These are phyloP conservation scores for Apolygus lucorum DNA, from an alignment of 1,140 invertebrate genomes.

Conservation along the genomic window DNA sequence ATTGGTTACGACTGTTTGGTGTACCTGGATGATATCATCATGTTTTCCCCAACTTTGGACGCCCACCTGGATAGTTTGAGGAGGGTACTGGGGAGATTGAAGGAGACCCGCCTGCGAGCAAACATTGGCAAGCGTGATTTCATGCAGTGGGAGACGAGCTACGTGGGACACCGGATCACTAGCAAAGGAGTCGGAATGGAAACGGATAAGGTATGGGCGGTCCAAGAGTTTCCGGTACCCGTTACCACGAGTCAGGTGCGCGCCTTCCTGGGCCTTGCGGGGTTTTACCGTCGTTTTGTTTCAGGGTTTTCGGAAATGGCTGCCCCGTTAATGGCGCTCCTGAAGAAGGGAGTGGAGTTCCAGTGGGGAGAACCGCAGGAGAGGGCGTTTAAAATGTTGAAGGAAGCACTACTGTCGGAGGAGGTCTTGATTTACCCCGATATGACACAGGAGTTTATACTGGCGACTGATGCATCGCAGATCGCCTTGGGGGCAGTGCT, in stretches of 20 bases:
- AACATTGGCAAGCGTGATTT: slow-evolving; percentile 37
- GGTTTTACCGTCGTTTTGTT: too few species aligned
- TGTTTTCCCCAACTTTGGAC: too few species aligned
- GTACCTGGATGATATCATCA: too few species aligned
- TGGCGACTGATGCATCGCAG: slow-evolving; percentile 36
- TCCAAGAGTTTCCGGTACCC: too few species aligned
- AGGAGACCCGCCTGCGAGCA: slow-evolving; percentile 20
- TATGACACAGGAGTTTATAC: slow-evolving; percentile 34
- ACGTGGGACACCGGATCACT: slow-evolving; percentile 40
- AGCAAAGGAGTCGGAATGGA: slow-evolving; percentile 36
- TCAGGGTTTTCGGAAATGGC: slow-evolving; percentile 35
- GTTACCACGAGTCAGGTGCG: too few species aligned
- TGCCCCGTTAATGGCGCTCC: slow-evolving; percentile 35
- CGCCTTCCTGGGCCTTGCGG: too few species aligned
- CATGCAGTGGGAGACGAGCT: slow-evolving; percentile 30
- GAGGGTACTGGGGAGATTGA: slow-evolving; percentile 14
- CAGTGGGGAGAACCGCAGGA: too few species aligned
- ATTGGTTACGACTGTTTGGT: slow-evolving; percentile 27
- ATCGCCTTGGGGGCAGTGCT: slow-evolving; percentile 35
- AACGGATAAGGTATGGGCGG: slow-evolving; percentile 37
- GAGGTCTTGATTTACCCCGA: slow-evolving; percentile 37
- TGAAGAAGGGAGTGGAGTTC: slow-evolving; percentile 27
- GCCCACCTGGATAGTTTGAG: too few species aligned
- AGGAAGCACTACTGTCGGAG: slow-evolving; percentile 37
- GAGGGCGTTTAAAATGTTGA: slow-evolving; percentile 37